Evolutionary conservation across 2,888 invertebrate genomes (phyloP), one percentile per base, ranked within the genome.

Genomic region (Gibbula magus): DNA sequence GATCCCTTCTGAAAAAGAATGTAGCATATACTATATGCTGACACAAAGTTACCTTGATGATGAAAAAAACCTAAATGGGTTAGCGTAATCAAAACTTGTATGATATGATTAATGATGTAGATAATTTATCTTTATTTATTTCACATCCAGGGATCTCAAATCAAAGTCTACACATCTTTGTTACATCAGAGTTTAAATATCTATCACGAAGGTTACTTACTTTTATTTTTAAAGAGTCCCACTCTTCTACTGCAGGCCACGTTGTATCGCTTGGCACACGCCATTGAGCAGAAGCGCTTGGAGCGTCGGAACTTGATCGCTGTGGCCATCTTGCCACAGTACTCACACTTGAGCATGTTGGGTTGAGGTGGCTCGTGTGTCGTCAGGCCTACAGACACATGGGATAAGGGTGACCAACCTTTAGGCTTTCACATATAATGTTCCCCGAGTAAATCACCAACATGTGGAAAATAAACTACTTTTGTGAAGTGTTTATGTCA

Each of bases 241-340:
- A 92, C 85, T 32, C 92, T 89, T 80, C 90, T 88, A 25, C 93
- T 91, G 86, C 93, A 93, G 80, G 92, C 92, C 54, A 93, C 93
- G 88, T 93, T 93, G 91, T 92, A 93, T 79, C 94, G 95, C 91
- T 95, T 95, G 77, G 96, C 95, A 93, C 96, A 96, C 22, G 94
- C 93, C 32, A 95, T 94, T 0, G 96, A 96, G 90, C 96, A 97
- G 91, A 96, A 96, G 67, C 96, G 94, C 90, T 89, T 90, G 74
- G 95, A 95, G 87, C 96, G 95, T 91, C 96, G 96, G 88, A 96
- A 95, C 90, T 96, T 95, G 1, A 94, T 92, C 80, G 94, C 94
- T 73, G 94, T 93, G 88, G 95, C 95, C 22, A 94, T 92, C 86
- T 95, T 96, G 51, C 96, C 96, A 91, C 97, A 97, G 82, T 94